phyloP scores from a whole-genome alignment of 2,888 invertebrate genomes.

The Polia nebulosa region DNA sequence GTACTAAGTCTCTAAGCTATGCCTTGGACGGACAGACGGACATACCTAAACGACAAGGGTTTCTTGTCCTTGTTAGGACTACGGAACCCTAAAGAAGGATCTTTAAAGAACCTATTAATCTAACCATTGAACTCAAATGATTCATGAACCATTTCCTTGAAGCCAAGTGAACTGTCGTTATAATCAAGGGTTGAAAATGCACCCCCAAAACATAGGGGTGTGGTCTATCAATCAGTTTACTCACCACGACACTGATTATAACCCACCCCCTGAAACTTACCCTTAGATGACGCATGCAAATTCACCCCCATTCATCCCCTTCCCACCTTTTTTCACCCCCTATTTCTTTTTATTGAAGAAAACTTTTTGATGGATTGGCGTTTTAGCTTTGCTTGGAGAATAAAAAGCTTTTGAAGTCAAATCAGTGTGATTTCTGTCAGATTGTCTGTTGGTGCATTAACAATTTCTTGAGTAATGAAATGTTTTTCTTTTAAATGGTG shows the following conservation, averaged over 20 bases:
- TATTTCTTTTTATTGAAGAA: slow-evolving; percentile 61
- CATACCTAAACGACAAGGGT: too few relatives aligned
- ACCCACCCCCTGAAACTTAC: slow-evolving; percentile 59
- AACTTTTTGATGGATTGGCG: slow-evolving; percentile 63
- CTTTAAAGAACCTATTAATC: too few relatives aligned
- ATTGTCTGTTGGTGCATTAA: slow-evolving; percentile 39
- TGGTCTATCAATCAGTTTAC: slow-evolving; percentile 67
- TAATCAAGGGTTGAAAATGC: slow-evolving; percentile 59
- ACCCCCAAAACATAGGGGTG: slow-evolving; percentile 62
- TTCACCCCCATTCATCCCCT: slow-evolving; percentile 61
- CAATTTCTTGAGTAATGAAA: slow-evolving; percentile 40
- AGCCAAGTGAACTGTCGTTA: slow-evolving; percentile 56
- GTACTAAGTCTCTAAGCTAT: too few relatives aligned
- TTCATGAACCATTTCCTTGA: slow-evolving; percentile 53
- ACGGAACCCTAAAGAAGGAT: too few relatives aligned
- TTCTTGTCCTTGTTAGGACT: too few relatives aligned
- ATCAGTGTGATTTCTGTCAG: slow-evolving; percentile 51
- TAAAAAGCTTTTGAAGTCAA: slow-evolving; percentile 51
- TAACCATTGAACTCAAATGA: slow-evolving; percentile 47
- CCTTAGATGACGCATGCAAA: slow-evolving; percentile 69
- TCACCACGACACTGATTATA: slow-evolving; percentile 65
- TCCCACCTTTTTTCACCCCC: slow-evolving; percentile 33
- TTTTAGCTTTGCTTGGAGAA: slow-evolving; percentile 48
- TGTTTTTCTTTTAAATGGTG: not conserved
- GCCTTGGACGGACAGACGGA: too few relatives aligned